These are phyloP conservation scores for Nowickia ferox DNA, from an alignment of 2,888 invertebrate species.

Conservation along the genomic window DNA sequence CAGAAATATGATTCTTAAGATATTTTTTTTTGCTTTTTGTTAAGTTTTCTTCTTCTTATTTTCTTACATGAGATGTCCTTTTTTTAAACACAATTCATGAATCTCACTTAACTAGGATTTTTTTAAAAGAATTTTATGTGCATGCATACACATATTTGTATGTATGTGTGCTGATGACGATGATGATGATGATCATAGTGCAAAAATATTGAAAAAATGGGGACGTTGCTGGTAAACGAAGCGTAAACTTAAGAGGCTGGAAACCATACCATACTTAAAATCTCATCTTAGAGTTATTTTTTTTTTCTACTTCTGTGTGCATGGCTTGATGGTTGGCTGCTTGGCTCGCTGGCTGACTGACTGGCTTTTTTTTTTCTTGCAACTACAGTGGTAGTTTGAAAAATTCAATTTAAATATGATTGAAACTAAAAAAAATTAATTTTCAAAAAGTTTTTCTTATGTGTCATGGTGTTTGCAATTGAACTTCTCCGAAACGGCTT, in stretches of 20 bases:
- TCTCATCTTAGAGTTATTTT: constrained; percentile 35
- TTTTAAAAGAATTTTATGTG: constrained; percentile 35
- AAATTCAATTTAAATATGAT: neutral
- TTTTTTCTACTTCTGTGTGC: constrained; percentile 23
- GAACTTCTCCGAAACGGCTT: no score
- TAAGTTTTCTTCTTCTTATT: constrained; percentile 29
- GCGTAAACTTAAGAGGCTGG: constrained; percentile 70
- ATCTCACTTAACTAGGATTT: constrained; percentile 66
- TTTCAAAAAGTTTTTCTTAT: no score
- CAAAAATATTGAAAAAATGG: constrained; percentile 56
- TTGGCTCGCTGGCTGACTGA: constrained; percentile 19
- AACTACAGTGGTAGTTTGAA: constrained; percentile 18
- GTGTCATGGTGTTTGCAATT: no score
- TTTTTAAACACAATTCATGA: constrained; percentile 71
- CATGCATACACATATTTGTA: neutral
- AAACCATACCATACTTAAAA: constrained; percentile 63
- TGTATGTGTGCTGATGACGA: constrained; percentile 38
- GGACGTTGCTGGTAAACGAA: constrained; percentile 71
- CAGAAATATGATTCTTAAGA: constrained; percentile 70
- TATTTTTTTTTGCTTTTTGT: constrained; percentile 16
- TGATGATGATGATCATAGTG: constrained; percentile 51
- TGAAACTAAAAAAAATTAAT: neutral
- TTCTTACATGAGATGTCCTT: constrained; percentile 67
- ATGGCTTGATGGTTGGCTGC: constrained; percentile 18
- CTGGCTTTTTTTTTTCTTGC: constrained; percentile 55